Evolutionary conservation across 2,888 invertebrate species (phyloP).

Genomic region (Didymodactylos carnosus): DNA sequence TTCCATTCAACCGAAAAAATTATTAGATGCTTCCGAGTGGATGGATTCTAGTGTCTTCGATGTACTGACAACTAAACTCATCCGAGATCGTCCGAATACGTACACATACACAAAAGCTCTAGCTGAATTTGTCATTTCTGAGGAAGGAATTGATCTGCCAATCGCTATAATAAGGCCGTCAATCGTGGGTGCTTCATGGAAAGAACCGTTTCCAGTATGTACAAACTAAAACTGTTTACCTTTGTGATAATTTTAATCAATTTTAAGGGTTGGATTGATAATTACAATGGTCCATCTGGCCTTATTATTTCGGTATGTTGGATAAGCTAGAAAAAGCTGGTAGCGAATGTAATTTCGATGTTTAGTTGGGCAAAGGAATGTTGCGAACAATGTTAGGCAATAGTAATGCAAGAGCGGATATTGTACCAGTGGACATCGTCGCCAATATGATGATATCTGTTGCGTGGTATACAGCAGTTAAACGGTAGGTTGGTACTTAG

Average conservation of each 20-base stretch:
- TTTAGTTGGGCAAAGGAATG: slow-evolving; percentile 52
- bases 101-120: slow-evolving; percentile 74
- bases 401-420: slow-evolving; percentile 53
- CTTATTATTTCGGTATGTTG: slow-evolving; percentile 33
- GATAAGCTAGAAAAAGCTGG: slow-evolving; percentile 91
- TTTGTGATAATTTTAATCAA: not conserved
- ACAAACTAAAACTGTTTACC: not conserved
- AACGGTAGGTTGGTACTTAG: too few species aligned
- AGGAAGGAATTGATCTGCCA: slow-evolving; percentile 54
- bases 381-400: slow-evolving; percentile 61
- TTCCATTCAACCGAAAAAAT: slow-evolving; percentile 35
- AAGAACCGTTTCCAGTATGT: slow-evolving; percentile 33
- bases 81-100: slow-evolving; percentile 61
- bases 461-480: slow-evolving; percentile 53
- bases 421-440: slow-evolving; percentile 76
- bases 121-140: slow-evolving; percentile 57
- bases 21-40: slow-evolving; percentile 37
- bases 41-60: slow-evolving; percentile 38
- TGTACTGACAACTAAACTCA: slow-evolving; percentile 34
- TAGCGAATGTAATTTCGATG: slow-evolving; percentile 58
- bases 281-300: slow-evolving; percentile 78
- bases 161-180: slow-evolving; percentile 63
- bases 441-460: slow-evolving; percentile 67
- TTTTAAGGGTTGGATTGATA: slow-evolving; percentile 83
- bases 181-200: slow-evolving; percentile 58